phyloP scores from a whole-genome alignment of 1,140 invertebrate species.

The Hermetia illucens region DNA sequence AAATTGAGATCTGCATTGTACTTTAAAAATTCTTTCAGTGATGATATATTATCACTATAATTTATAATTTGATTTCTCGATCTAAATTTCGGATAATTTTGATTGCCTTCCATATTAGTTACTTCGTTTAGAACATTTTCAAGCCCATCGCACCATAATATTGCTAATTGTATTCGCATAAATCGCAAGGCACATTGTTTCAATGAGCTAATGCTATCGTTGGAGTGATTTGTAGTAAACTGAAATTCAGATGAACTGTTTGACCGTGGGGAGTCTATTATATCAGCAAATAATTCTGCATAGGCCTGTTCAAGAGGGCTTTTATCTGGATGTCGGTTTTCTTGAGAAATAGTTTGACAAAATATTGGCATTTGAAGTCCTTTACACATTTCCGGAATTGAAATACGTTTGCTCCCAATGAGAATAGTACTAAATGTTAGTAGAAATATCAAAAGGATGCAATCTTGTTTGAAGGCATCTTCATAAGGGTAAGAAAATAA shows the following conservation, averaged over 20 bases:
- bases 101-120: neutral
- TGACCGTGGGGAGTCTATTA: neutral
- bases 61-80: neutral
- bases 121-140: neutral
- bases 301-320: neutral
- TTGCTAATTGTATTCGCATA: neutral
- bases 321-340: neutral
- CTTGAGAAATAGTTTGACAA: slow-evolving; percentile 4
- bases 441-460: slow-evolving; percentile 15
- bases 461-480: slow-evolving; percentile 10
- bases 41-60: neutral
- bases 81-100: neutral
- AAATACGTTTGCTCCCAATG: slow-evolving; percentile 5
- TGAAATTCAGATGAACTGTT: neutral
- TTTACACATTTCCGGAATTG: slow-evolving; percentile 9
- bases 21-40: neutral
- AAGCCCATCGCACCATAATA: slow-evolving; percentile 1
- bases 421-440: slow-evolving; percentile 13
- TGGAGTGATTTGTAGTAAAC: neutral
- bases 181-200: neutral
- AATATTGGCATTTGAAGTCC: slow-evolving; percentile 12
- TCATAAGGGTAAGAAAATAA: slow-evolving; percentile 12
- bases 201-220: neutral
- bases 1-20: neutral
- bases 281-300: neutral